Percentiles rank a stretch among this genome's conserved stretches.
These are phyloP conservation scores for Motacilla tschutschensis DNA, from an alignment of 2,113 vertebrate species.

Conservation along the genomic window DNA sequence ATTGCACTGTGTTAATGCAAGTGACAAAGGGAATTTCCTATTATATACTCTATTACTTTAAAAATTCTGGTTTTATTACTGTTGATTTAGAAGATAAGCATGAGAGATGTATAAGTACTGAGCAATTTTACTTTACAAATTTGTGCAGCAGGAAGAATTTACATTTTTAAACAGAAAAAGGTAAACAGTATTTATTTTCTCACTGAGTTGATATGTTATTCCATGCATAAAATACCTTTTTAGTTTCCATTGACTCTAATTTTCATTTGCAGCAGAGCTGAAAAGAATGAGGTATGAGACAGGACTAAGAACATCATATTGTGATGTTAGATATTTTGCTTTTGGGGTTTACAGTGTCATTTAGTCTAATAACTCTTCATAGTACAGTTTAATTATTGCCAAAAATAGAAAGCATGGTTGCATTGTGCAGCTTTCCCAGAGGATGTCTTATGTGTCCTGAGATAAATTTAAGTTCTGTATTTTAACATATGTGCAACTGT, in stretches of 20 bases:
- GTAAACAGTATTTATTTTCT: slow-evolving; percentile 48
- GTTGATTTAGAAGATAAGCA: slow-evolving; percentile 47
- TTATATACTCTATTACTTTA: slow-evolving; percentile 28
- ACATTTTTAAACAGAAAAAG: slow-evolving; percentile 29
- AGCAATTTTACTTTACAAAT: slow-evolving; percentile 43
- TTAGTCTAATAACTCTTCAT: slow-evolving; percentile 23
- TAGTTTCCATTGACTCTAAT: slow-evolving; percentile 19
- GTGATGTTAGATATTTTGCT: slow-evolving; percentile 39
- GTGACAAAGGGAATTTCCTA: slow-evolving; percentile 30
- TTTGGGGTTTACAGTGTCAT: slow-evolving; percentile 14
- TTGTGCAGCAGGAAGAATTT: slow-evolving; percentile 22
- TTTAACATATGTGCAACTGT: slow-evolving; percentile 32
- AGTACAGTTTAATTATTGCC: slow-evolving; percentile 47
- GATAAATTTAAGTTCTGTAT: slow-evolving; percentile 43
- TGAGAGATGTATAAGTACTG: neutral
- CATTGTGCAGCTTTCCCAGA: slow-evolving; percentile 26
- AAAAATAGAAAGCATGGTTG: slow-evolving; percentile 45
- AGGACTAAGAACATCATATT: neutral
- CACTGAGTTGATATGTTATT: slow-evolving; percentile 9
- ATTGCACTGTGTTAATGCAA: neutral
- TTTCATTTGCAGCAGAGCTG: slow-evolving; percentile 36
- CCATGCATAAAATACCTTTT: slow-evolving; percentile 22
- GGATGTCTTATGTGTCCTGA: slow-evolving; percentile 19
- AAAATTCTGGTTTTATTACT: slow-evolving; percentile 31
- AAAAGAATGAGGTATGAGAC: slow-evolving; percentile 35